Base-by-base conservation (phyloP, 1,140 invertebrate genomes). In the Ceratosolen solmsi region DNA sequence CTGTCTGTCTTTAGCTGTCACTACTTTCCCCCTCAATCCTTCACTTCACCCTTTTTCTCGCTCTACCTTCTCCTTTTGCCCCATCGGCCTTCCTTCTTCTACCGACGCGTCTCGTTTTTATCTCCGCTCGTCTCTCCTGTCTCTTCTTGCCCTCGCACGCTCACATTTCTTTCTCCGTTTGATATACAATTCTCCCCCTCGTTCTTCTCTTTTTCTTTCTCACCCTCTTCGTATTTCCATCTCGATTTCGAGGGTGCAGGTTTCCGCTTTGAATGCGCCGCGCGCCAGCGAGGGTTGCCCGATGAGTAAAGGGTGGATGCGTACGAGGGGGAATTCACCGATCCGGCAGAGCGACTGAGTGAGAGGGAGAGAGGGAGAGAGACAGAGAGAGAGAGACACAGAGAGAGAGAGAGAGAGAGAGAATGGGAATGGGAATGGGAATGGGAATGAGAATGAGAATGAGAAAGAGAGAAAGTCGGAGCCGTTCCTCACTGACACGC, bases 171-270 rank as follows among this genome's bases (percentile, higher is more conserved):
- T 60, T 79, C 76, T 70, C 46, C 38, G 74, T 63, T 77, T 63
- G 56, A 77, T 77, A 77, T 65, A 77, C 22, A 63, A 63, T 65
- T 79, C 76, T 70, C 63, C 63, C 76, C 38, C 63, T 78, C 27
- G 33, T 41, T 38, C 70, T 75, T 72, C 78, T 58, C 75, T 60
- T 63, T 58, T 72, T 80, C 78, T 80, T 72, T 80, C 78, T 80
- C 72, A 75, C 76, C 76, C 76, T 83, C 58, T 68, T 74, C 70
- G 54, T 68, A 60, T 79, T 79, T 68, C 76, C 82, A 74, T 82
- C 65, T 78, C 74, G 74, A 74, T 72, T 70, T 76, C 73, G 74
- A 77, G 80, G 80, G 80, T 79, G 58, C 75, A 71, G 63, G 27
- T 49, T 79, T 71, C 25, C 80, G 58, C 80, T 70, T 78, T 63